Base-by-base conservation (phyloP, 1,140 invertebrate species). In the Bacillus rossius region DNA sequence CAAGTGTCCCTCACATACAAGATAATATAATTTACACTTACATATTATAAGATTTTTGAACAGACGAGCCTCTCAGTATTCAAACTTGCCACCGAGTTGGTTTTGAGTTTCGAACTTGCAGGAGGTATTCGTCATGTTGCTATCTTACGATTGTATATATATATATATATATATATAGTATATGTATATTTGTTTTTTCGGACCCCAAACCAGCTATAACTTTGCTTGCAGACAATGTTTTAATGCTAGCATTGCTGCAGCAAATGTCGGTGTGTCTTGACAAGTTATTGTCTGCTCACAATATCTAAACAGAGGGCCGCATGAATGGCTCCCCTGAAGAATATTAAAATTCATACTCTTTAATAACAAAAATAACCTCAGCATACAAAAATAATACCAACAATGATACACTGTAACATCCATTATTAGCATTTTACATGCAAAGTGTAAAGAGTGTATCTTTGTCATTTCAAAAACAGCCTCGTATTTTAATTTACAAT, bases 211-310 rank as follows among this genome's bases (percentile, higher is more conserved):
- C 72, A 74, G 72, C 73, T 73, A 69, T 64, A 65, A 55, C 14
- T 55, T 41, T 55, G n/a, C 26, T 20, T 19, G 19, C 16, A 34
- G 29, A 34, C 29, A 34, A 34, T 34, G 29, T 34, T 34, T 34
- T 34, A 10, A 10, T 10, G 29, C 4, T 34, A 34, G 29, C 29
- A 34, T 34, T 34, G 29, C 29, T 34, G 29, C 29, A 34, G 29
- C 29, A 34, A 62, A 59, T 60, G 62, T 61, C 60, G 45, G 43
- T 56, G 55, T 54, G 43, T 61, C 53, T 56, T 62, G 65, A 59
- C 49, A 59, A 64, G 59, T 65, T 75, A 75, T 75, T 75, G 73
- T 75, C 73, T 70, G 65, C 65, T 75, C 72, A 74, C 73, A 75
- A 73, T 73, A 73, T 73, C 71, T 69, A 69, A 70, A 67, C 61